Conservation (phyloP, 2,113 vertebrate species). For the Elephas maximus region DNA sequence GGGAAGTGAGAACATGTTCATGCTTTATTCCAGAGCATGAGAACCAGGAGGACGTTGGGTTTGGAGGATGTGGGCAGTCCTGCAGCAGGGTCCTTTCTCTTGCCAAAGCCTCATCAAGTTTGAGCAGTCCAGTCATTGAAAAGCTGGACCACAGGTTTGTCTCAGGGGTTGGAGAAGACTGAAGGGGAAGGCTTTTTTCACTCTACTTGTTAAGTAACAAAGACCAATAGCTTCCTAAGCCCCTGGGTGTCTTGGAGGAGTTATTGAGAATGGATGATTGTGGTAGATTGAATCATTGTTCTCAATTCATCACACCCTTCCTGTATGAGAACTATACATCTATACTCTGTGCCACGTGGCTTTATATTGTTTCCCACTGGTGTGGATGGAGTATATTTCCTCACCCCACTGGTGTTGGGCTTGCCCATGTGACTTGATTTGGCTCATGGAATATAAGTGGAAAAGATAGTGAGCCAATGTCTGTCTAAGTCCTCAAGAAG, state of each 20-base stretch:
- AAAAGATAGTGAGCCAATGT: background rate
- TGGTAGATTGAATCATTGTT: background rate
- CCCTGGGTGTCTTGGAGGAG: background rate
- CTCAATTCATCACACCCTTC: background rate
- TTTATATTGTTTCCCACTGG: background rate
- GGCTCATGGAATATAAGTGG: background rate
- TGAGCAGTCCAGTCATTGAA: background rate
- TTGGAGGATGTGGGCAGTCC: background rate
- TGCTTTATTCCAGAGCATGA: background rate
- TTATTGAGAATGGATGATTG: background rate
- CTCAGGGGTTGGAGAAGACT: background rate
- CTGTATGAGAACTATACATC: too few species aligned
- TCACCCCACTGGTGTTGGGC: background rate
- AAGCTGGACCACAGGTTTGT: background rate
- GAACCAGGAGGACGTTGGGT: background rate
- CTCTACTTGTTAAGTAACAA: background rate
- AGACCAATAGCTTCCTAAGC: background rate
- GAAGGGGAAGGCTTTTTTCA: background rate
- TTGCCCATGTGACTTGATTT: constrained; percentile 9
- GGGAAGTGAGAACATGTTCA: background rate
- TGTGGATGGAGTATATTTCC: background rate
- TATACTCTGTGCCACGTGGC: accelerated
- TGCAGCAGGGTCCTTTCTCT: background rate
- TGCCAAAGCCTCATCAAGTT: background rate
- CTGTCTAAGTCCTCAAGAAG: background rate